Evolutionary conservation across 2,113 vertebrate species (phyloP), one percentile per base, ranked within the genome.

Genomic region (Chlorodrepanis virens): DNA sequence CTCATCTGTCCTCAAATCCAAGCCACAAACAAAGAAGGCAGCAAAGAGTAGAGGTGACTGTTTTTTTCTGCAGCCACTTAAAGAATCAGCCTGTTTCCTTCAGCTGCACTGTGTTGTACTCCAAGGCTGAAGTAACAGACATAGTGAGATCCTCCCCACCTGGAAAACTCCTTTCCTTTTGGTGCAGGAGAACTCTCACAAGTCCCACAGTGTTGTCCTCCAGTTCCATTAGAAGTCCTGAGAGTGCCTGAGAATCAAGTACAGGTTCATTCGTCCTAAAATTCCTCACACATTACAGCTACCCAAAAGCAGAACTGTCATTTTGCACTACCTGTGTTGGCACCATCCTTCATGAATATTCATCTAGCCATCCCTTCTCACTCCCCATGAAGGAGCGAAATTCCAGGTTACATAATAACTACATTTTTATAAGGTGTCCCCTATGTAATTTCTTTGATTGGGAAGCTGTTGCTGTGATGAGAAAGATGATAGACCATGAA

Each of bases 141-240:
- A 14, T 3, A 22, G 19, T 2, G 4, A 14, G 14, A 90, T 7
- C 12, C 5, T 72, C 9, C 7, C 22, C 2, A 2, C 21, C 5
- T 42, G 45, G 44, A 87, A 84, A 23, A 72, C 31, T 21, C 7
- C 67, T 50, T 23, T 74, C 16, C 29, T 77, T 39, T 33, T 13
- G 12, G 20, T 19, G 18, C 0, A 1, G 18, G 9, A 20, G 5
- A 2, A 11, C 10, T 64, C 44, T 61, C 45, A 37, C 15, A 57
- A 22, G 28, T 15, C 21, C 18, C 16, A 57, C 14, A 64, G 14
- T 0, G 0, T 37, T 59, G 35, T 3, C 6, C 9, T 11, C 12
- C 10, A 42, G 14, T 59, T 63, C 33, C 6, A 37, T 52, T 14
- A 14, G 3, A 42, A 53, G 15, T 70, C 13, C 25, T 33, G 9